Base-by-base conservation (phyloP, 2,888 invertebrate species). In the Blera fallax region DNA sequence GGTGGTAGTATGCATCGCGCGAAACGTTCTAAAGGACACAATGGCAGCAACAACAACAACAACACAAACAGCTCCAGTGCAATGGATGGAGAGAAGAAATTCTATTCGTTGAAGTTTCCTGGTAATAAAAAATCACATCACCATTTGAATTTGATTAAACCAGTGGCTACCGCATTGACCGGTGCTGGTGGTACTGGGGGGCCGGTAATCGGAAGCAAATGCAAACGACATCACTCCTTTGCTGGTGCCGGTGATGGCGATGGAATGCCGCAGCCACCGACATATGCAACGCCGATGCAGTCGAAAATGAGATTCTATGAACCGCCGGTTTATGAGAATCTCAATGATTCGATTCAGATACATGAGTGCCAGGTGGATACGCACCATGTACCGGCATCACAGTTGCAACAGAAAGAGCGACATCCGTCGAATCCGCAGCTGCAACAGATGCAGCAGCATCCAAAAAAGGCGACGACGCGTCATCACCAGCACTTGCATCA, bases 271-370 rank as follows among this genome's bases (percentile, higher is more conserved):
- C 85, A 87, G 14, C 84, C 76, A 21, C 76, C 84, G 18, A 69
- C 82, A 11, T 78, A 82, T 34, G 70, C 82, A 24, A 82, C 79
- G 3, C 56, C 80, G n/a, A 67, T 82, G 67, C 88, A 88, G 24
- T 73, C 88, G 11, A 87, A 90, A 81, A 88, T 91, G 88, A 90
- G 90, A 87, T 90, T 90, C 88, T 91, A 90, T 85, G 92, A 92
- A 88, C 91, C 91, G 82, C 92, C 92, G 74, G 90, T 93, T 79
- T 95, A 94, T 90, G 94, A 95, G 90, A 94, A 95, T 89, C 91
- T 95, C 72, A 94, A 94, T 50, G 95, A 95, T 89, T 95, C 95
- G 14, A 94, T 95, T 87, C 95, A 95, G 91, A 93, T 95, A 29
- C 94, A 94, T 83, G 95, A 95, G 90, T 90, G 89, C 77, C 88